Conservation (phyloP, 1,140 invertebrate species). For the Batillaria attramentaria region DNA sequence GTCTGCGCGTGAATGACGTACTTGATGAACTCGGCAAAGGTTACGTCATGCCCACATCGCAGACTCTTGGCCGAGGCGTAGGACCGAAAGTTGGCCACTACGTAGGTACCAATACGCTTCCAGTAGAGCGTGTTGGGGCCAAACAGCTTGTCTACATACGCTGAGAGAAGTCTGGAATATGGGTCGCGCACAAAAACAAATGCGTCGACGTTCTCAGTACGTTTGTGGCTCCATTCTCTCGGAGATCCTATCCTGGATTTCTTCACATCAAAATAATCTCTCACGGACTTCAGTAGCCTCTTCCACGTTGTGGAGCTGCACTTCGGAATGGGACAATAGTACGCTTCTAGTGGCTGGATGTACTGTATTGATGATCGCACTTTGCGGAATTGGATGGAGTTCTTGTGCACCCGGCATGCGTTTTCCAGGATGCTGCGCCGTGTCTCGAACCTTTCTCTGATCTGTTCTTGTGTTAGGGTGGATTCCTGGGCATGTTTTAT, state of each 20-base stretch:
- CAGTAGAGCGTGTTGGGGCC: constrained; percentile 62
- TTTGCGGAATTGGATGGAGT: too few relatives aligned
- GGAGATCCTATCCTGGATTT: constrained; percentile 12
- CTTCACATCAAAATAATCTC: too few relatives aligned
- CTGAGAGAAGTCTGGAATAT: constrained; percentile 58
- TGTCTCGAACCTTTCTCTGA: too few relatives aligned
- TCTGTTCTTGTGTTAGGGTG: too few relatives aligned
- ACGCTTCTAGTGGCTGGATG: not conserved
- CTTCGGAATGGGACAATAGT: constrained; percentile 61
- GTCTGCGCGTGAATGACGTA: constrained; percentile 59
- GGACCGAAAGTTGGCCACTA: constrained; percentile 51
- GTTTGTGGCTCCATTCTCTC: not conserved
- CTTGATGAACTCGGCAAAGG: constrained; percentile 60
- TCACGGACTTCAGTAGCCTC: constrained; percentile 51
- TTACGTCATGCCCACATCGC: constrained; percentile 62
- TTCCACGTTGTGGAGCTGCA: constrained; percentile 62
- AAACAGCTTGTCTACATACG: constrained; percentile 63
- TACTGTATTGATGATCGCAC: too few relatives aligned
- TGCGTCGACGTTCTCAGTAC: not conserved
- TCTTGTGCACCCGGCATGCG: too few relatives aligned
- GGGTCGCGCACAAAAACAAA: constrained; percentile 64
- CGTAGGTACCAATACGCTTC: constrained; percentile 54
- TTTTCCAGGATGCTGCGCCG: too few relatives aligned
- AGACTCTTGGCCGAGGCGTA: constrained; percentile 37
- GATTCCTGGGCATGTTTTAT: too few relatives aligned